Conservation (phyloP, 2,888 invertebrate genomes). For the Rhingia rostrata region DNA sequence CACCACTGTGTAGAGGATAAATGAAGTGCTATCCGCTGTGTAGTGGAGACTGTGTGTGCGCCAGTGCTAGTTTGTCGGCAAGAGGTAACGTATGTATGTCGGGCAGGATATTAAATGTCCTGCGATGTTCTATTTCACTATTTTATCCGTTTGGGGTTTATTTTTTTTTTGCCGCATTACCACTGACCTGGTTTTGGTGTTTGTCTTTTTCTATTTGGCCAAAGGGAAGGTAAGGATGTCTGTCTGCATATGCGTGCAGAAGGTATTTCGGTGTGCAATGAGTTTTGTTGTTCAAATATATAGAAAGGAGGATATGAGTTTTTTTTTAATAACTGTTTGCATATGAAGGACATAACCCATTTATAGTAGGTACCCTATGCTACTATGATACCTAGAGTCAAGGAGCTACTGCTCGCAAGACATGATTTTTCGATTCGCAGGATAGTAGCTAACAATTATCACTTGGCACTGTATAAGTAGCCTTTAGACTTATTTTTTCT, state of each 20-base stretch:
- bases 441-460: no score
- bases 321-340: no score
- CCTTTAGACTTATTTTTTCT: no score
- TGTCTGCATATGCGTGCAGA: constrained; percentile 2
- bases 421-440: no score
- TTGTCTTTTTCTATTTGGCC: constrained; percentile 5
- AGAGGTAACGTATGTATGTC: constrained; percentile 61
- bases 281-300: not conserved
- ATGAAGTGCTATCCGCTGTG: constrained; percentile 41
- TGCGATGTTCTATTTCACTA: constrained; percentile 63
- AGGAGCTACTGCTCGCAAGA: no score
- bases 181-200: constrained; percentile 56
- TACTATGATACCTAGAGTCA: no score
- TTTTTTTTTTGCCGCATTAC: constrained; percentile 40
- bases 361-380: no score
- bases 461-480: no score
- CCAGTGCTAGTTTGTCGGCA: not conserved
- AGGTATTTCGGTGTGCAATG: not conserved
- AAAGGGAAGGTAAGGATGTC: not conserved
- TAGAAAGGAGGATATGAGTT: no score
- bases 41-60: constrained; percentile 23
- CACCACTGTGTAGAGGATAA: constrained; percentile 16
- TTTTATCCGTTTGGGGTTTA: constrained; percentile 35
- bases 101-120: constrained; percentile 67
- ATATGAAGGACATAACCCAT: no score